Percentiles rank a stretch among this genome's conserved stretches.
These are phyloP conservation scores for Ginglymostoma cirratum DNA, from an alignment of 2,113 vertebrate genomes.

Conservation along the genomic window DNA sequence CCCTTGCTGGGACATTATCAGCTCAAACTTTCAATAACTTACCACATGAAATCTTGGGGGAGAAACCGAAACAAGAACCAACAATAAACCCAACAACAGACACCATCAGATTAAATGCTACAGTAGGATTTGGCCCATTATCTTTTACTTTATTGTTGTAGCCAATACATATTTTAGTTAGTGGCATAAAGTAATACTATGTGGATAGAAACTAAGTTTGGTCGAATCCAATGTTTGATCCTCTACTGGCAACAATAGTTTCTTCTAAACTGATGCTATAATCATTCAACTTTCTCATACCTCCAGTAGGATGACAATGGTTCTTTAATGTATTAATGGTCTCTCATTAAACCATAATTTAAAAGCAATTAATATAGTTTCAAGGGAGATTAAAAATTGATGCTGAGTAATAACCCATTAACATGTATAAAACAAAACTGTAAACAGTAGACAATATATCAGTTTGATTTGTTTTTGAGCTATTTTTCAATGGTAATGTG, in stretches of 20 bases:
- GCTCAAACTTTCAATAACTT: neutral
- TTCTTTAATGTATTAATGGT: conserved; percentile 25
- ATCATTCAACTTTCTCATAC: conserved; percentile 15
- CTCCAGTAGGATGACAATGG: neutral
- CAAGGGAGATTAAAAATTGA: conserved; percentile 28
- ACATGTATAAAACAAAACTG: neutral
- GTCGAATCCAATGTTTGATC: neutral
- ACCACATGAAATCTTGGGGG: neutral
- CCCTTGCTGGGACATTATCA: neutral
- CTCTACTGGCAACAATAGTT: neutral
- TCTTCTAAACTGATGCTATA: neutral
- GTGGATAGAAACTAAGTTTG: conserved; percentile 1
- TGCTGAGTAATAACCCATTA: conserved; percentile 18
- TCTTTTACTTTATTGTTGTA: neutral
- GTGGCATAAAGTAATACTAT: neutral
- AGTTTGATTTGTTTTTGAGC: conserved; percentile 3
- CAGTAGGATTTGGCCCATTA: neutral
- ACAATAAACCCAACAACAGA: neutral
- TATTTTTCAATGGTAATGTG: conserved; percentile 22
- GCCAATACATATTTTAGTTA: neutral
- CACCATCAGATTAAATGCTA: neutral
- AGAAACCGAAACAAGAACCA: neutral
- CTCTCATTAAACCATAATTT: conserved; percentile 33
- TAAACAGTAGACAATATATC: conserved; percentile 15
- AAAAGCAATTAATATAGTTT: conserved; percentile 34